A percentile compares a stretch with the other conserved stretches of the same genome.
phyloP scores from a whole-genome alignment of 1,140 invertebrate genomes.

The Musca vetustissima region DNA sequence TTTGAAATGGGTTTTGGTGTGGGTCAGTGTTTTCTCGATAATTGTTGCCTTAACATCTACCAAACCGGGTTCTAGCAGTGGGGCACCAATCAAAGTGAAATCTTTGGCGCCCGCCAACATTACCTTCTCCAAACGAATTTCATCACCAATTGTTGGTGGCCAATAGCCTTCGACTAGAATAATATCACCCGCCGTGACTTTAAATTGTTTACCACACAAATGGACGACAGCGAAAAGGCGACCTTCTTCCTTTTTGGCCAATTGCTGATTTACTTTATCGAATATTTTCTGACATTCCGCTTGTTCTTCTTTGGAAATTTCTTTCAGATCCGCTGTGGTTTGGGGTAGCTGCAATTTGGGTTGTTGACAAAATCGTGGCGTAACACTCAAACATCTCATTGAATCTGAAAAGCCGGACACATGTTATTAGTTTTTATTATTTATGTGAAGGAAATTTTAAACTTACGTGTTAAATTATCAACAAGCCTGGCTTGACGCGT shows the following conservation, averaged over 20 bases:
- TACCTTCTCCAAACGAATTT: conserved; percentile 84
- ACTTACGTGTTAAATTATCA: conserved; percentile 28
- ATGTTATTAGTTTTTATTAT: conserved; percentile 19
- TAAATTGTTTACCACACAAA: conserved; percentile 81
- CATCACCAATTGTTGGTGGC: conserved; percentile 80
- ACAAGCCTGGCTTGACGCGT: conserved; percentile 16
- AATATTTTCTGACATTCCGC: conserved; percentile 54
- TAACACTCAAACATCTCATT: conserved; percentile 42
- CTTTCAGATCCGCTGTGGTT: conserved; percentile 19
- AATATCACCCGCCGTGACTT: conserved; percentile 84
- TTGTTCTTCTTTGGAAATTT: conserved; percentile 31
- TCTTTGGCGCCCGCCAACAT: conserved; percentile 80
- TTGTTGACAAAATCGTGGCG: conserved; percentile 40
- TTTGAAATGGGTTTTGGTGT: conserved; percentile 76
- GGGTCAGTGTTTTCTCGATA: conserved; percentile 85
- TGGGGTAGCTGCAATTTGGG: conserved; percentile 32
- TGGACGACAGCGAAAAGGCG: conserved; percentile 86
- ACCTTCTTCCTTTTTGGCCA: conserved; percentile 62
- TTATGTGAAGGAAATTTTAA: not conserved
- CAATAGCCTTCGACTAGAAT: conserved; percentile 82
- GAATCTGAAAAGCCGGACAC: conserved; percentile 31
- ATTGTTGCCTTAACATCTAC: conserved; percentile 82
- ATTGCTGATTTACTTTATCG: conserved; percentile 63
- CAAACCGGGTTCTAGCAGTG: conserved; percentile 73
- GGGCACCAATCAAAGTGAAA: conserved; percentile 83